These are phyloP conservation scores for Alces alces DNA, from an alignment of 2,113 vertebrate genomes.

Conservation along the genomic window DNA sequence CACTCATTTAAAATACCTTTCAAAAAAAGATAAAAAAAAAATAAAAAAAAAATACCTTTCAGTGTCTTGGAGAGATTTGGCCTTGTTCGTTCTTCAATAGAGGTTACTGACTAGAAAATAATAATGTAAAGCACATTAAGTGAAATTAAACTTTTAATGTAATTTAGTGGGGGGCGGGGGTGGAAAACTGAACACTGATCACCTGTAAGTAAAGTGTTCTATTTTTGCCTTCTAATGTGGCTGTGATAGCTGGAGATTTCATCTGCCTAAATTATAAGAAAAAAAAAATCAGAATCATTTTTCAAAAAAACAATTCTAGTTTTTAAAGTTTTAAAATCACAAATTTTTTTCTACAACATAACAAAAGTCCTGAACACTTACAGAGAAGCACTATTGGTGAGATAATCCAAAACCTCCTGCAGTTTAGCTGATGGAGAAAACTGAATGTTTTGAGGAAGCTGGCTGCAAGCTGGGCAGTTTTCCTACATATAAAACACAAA, in stretches of 20 bases:
- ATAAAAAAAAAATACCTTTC: slow-evolving; percentile 89
- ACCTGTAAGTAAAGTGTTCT: slow-evolving; percentile 99
- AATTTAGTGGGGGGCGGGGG: neutral
- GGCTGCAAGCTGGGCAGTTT: slow-evolving; percentile 96
- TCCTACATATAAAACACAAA: slow-evolving; percentile 76
- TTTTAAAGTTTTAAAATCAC: slow-evolving; percentile 23
- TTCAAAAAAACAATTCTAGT: slow-evolving; percentile 10
- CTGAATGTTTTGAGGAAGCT: slow-evolving; percentile 92
- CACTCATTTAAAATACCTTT: slow-evolving; percentile 82
- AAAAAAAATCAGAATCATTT: neutral
- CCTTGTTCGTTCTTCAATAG: slow-evolving; percentile 94
- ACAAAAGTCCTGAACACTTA: slow-evolving; percentile 78
- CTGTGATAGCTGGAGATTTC: slow-evolving; percentile 95
- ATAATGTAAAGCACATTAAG: slow-evolving; percentile 35
- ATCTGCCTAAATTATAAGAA: slow-evolving; percentile 86
- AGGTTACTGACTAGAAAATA: slow-evolving; percentile 86
- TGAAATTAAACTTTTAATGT: slow-evolving; percentile 28
- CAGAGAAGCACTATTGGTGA: slow-evolving; percentile 91
- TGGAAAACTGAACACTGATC: slow-evolving; percentile 38
- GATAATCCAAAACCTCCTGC: slow-evolving; percentile 93
- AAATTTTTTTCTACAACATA: slow-evolving; percentile 19
- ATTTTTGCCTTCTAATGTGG: slow-evolving; percentile 95
- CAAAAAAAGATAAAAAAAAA: too few relatives aligned
- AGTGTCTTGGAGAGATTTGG: slow-evolving; percentile 93
- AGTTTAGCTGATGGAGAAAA: slow-evolving; percentile 92